A percentile compares a stretch with the other conserved stretches of the same genome.
phyloP scores from a whole-genome alignment of 2,797 vertebrate species.

The Eleutherodactylus coqui region DNA sequence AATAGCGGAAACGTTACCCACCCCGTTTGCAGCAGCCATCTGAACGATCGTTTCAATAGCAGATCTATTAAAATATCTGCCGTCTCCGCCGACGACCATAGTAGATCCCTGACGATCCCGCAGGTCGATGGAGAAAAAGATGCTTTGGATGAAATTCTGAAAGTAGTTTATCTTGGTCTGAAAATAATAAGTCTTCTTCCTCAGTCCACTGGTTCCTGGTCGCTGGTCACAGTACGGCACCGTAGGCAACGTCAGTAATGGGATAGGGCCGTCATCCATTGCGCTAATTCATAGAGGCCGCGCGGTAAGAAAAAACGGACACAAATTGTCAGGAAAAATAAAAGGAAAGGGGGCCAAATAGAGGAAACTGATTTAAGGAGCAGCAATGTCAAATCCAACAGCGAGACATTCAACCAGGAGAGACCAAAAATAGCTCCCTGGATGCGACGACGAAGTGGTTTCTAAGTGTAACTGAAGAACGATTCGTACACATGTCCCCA shows the following conservation, averaged over 20 bases:
- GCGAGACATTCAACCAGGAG: conserved; percentile 70
- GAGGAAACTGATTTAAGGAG: conserved; percentile 61
- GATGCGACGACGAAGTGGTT: conserved; percentile 68
- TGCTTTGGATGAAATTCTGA: conserved; percentile 95
- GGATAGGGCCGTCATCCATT: conserved; percentile 87
- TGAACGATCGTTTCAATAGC: conserved; percentile 91
- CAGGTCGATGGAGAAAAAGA: conserved; percentile 94
- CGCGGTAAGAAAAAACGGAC: conserved; percentile 60
- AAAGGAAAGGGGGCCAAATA: conserved; percentile 54
- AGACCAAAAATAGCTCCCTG: conserved; percentile 81
- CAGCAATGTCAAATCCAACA: conserved; percentile 75
- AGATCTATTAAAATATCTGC: conserved; percentile 89
- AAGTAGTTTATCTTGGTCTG: conserved; percentile 89
- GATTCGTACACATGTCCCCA: conserved; percentile 80
- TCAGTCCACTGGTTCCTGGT: conserved; percentile 85
- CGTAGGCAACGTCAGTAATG: conserved; percentile 86
- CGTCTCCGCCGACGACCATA: conserved; percentile 93
- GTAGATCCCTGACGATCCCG: conserved; percentile 94
- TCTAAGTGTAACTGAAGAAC: conserved; percentile 80
- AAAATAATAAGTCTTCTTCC: conserved; percentile 86
- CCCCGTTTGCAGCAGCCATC: conserved; percentile 98
- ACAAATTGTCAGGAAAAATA: conserved; percentile 35
- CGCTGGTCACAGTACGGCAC: conserved; percentile 90
- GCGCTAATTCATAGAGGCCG: conserved; percentile 61
- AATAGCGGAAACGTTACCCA: too few species aligned